Base-by-base conservation (phyloP, 2,797 vertebrate genomes). In the Gadopsis marmoratus region DNA sequence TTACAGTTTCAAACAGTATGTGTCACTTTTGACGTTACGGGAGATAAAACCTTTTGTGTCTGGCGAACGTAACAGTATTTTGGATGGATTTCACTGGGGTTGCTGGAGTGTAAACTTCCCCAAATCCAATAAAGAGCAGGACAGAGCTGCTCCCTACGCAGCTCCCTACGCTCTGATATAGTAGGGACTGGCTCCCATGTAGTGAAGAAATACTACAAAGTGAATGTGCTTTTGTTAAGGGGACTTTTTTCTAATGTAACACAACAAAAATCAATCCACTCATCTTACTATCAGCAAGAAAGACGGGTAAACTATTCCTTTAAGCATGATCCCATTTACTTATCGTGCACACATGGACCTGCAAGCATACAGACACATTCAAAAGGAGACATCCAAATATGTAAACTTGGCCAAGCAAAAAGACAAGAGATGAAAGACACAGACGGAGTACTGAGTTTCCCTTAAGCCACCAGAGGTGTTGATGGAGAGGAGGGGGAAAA, bases 381-480 rank as follows among this genome's bases (percentile, higher is more conserved):
- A 60, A 61, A 75, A 50, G 58, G 59, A 76, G 50, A 48, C 1
- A 51, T 63, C 58, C 43, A 33, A 5, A 43, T 41, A 31, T 23
- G 35, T 41, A 26, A 43, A 68, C 39, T 17, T 47, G 43, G n/a
- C 56, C 53, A 56, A 64, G 47, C 29, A 58, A 29, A 65, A 54
- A 33, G 23, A 17, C 9, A 64, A 39, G 23, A 33, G 37, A 62
- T 59, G 26, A 58, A 78, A 71, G 21, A 58, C 41, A 39, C 7
- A 71, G 55, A 55, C 3, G 1, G 14, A 45, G 66, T 37, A 13
- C 9, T 43, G 58, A 33, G 26, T 50, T 45, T 51, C 9, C 69
- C 43, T 29, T 43, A 63, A 77, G 71, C 72, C 50, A 47, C 56
- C 51, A 58, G 74, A 78, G 69, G 59, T 84, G 79, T 70, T 67